Conservation (phyloP, 2,888 invertebrate genomes). For the Meteorus colon region DNA sequence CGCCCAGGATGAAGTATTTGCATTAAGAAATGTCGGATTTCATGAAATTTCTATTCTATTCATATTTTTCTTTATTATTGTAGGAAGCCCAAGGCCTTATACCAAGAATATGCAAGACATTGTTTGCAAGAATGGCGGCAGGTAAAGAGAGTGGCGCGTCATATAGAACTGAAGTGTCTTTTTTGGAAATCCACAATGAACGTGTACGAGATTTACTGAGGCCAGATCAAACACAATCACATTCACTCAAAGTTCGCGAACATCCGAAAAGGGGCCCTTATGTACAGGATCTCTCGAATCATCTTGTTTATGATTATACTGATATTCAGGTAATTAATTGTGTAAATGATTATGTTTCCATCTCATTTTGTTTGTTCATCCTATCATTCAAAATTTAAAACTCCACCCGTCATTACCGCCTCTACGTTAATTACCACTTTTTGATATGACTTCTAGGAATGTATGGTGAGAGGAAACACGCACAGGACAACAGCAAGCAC, state of each 20-base stretch:
- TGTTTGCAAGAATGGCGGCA: slow-evolving; percentile 87
- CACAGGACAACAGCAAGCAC: slow-evolving; percentile 91
- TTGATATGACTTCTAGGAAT: slow-evolving; percentile 75
- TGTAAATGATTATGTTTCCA: neutral
- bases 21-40: slow-evolving; percentile 14
- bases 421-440: slow-evolving; percentile 4
- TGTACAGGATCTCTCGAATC: slow-evolving; percentile 90
- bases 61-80: neutral
- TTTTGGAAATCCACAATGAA: slow-evolving; percentile 91
- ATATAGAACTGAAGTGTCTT: slow-evolving; percentile 90
- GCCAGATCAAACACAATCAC: slow-evolving; percentile 76
- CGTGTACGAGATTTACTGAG: slow-evolving; percentile 83
- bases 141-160: slow-evolving; percentile 88
- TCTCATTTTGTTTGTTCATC: slow-evolving; percentile 8
- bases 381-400: neutral
- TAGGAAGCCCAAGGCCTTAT: slow-evolving; percentile 88
- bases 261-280: slow-evolving; percentile 88
- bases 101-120: slow-evolving; percentile 88
- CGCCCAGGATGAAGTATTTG: neutral
- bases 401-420: neutral
- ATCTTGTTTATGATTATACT: slow-evolving; percentile 88
- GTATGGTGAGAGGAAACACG: slow-evolving; percentile 86
- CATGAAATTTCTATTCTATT: neutral
- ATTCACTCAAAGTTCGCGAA: slow-evolving; percentile 85
- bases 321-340: slow-evolving; percentile 83